phyloP scores from a whole-genome alignment of 23 tunicate species.

The Oikopleura vanhoeffeni region DNA sequence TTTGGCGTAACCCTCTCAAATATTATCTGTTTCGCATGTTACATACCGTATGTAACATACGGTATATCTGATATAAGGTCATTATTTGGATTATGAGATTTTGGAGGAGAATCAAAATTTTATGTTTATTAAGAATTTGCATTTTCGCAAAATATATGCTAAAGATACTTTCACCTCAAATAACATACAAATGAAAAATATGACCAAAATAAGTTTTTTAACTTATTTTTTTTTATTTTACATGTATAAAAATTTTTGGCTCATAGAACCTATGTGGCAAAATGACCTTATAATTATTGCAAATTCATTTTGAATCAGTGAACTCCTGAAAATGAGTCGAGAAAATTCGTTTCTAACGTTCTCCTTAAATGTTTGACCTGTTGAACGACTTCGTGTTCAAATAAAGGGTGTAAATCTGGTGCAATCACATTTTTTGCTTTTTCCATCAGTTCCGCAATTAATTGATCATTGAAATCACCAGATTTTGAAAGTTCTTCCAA shows the following conservation, averaged over 20 bases:
- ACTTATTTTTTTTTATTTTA: too few relatives aligned
- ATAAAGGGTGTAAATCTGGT: background rate
- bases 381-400: slow-evolving; percentile 13
- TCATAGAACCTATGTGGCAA: background rate
- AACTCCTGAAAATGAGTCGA: background rate
- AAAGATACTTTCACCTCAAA: background rate
- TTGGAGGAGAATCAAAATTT: background rate
- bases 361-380: background rate
- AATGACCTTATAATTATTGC: background rate
- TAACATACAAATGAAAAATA: background rate
- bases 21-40: background rate
- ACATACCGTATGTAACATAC: background rate
- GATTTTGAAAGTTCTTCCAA: background rate
- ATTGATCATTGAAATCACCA: background rate
- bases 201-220: too few relatives aligned
- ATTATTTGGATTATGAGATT: background rate
- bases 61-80: background rate
- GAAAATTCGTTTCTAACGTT: background rate
- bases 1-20: too few relatives aligned
- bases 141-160: background rate
- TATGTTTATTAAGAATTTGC: background rate
- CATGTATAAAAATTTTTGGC: background rate
- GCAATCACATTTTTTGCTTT: background rate
- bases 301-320: too few relatives aligned
- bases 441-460: background rate